These are phyloP conservation scores for Electrophaes corylata DNA, from an alignment of 2,888 invertebrate species.

Conservation along the genomic window DNA sequence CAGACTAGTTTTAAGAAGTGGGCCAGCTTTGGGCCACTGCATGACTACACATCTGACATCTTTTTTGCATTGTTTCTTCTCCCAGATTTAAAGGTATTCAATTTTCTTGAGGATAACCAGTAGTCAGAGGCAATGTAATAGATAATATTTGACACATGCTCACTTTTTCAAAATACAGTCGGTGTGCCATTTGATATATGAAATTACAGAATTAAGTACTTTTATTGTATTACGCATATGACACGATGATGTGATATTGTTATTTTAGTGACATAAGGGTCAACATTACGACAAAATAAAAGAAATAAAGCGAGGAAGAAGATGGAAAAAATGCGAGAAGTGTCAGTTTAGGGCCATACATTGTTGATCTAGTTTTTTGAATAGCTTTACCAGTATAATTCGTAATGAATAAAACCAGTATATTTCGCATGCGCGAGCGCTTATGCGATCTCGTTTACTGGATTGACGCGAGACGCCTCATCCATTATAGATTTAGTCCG, in stretches of 20 bases:
- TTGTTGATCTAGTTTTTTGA: constrained; percentile 1
- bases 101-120: not conserved
- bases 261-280: not conserved
- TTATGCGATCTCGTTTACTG: constrained; percentile 77
- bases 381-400: constrained; percentile 19
- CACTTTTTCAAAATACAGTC: no score
- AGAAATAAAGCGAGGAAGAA: not conserved
- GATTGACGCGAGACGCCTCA: constrained; percentile 78
- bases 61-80: no score
- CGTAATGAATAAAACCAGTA: constrained; percentile 29
- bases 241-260: no score
- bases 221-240: no score
- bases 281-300: not conserved
- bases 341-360: not conserved
- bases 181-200: no score
- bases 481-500: constrained; percentile 81
- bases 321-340: not conserved
- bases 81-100: not conserved
- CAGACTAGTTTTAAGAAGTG: constrained; percentile 82
- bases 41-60: constrained; percentile 46
- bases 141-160: no score
- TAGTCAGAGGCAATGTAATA: no score
- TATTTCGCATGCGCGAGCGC: constrained; percentile 29
- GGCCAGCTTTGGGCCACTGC: constrained; percentile 71
- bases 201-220: no score